These are phyloP conservation scores for Micromussa lordhowensis DNA, from an alignment of 92 coral and sea anemone genomes.

Conservation along the genomic window DNA sequence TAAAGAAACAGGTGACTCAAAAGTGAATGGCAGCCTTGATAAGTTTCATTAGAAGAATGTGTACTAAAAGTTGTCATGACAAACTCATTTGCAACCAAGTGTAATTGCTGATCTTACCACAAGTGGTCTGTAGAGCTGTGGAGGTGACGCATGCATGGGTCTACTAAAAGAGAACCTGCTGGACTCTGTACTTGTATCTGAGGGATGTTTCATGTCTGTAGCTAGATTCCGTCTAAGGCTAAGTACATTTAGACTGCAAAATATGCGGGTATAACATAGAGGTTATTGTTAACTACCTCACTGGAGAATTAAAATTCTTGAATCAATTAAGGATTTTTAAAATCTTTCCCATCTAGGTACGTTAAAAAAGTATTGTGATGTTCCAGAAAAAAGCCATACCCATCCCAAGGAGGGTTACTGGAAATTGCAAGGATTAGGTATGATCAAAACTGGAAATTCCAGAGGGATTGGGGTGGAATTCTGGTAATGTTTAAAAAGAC, in stretches of 20 bases:
- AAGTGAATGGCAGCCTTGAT: not conserved
- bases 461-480: no score
- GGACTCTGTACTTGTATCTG: slow-evolving; percentile 76
- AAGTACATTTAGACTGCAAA: slow-evolving; percentile 79
- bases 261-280: not conserved
- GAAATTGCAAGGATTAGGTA: no score
- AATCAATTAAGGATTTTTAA: no score
- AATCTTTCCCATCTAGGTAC: no score
- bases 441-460: no score
- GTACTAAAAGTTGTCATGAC: not conserved
- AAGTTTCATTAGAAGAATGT: not conserved
- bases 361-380: no score
- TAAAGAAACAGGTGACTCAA: no score
- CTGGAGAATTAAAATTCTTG: no score
- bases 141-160: slow-evolving; percentile 19
- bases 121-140: slow-evolving; percentile 69
- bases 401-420: no score
- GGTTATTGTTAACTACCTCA: not conserved
- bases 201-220: slow-evolving; percentile 82
- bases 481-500: not conserved
- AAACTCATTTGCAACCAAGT: not conserved
- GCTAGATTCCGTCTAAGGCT: slow-evolving; percentile 81
- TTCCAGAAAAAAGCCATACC: no score
- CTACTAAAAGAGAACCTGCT: slow-evolving; percentile 55
- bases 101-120: slow-evolving; percentile 54